Evolutionary conservation across 2,797 vertebrate genomes (phyloP).

Genomic region (Coreius guichenoti): DNA sequence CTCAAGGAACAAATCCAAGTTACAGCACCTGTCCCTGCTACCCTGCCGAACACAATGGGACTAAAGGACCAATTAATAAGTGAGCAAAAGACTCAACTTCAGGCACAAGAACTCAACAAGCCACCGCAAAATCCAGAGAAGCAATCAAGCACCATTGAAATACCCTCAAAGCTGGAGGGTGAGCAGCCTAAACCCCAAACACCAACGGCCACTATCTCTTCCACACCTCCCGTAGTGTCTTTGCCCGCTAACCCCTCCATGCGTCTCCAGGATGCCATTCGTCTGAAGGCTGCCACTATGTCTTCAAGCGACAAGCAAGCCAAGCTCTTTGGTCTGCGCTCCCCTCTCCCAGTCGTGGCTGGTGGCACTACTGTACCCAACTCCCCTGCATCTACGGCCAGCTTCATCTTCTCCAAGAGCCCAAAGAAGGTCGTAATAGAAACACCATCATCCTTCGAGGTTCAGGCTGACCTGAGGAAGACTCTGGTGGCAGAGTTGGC

Average conservation of each 20-base stretch:
- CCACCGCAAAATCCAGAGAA: conserved; percentile 3
- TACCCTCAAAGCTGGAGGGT: conserved; percentile 5
- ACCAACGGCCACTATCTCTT: conserved; percentile 42
- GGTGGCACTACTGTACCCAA: conserved; percentile 66
- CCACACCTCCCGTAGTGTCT: conserved; percentile 69
- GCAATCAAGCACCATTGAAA: neutral
- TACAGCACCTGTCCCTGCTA: conserved; percentile 11
- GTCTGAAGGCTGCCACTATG: conserved; percentile 83
- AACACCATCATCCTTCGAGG: conserved; percentile 74
- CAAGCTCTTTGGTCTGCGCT: conserved; percentile 69
- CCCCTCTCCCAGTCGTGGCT: conserved; percentile 65
- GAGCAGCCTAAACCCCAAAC: conserved; percentile 36
- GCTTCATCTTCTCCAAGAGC: conserved; percentile 94
- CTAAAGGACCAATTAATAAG: conserved; percentile 2
- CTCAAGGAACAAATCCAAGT: conserved; percentile 21
- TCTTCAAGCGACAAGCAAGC: conserved; percentile 66
- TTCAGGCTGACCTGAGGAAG: conserved; percentile 77
- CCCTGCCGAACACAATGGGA: neutral
- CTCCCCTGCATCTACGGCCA: conserved; percentile 88
- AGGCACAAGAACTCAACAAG: conserved; percentile 14
- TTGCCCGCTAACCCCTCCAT: conserved; percentile 76
- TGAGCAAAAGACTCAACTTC: conserved; percentile 7
- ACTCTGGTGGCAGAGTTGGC: conserved; percentile 80
- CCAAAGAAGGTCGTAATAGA: conserved; percentile 85
- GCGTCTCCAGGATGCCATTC: conserved; percentile 87